phyloP scores from a whole-genome alignment of 92 coral and sea anemone species.

The Palythoa grandis region DNA sequence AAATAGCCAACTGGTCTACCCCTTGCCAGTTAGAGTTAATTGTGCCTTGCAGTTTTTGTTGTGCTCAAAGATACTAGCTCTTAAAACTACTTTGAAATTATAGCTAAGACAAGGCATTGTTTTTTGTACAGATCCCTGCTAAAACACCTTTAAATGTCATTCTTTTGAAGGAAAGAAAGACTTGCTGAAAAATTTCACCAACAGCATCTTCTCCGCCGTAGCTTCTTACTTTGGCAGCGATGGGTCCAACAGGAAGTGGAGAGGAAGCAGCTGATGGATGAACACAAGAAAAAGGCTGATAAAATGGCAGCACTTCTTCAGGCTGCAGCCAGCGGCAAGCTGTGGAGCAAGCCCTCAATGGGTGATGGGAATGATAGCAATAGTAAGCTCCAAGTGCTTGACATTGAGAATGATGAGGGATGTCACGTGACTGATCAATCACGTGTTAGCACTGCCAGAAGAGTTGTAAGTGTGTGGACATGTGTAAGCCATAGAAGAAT shows the following conservation, averaged over 20 bases:
- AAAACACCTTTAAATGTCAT: neutral
- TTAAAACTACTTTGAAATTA: no score
- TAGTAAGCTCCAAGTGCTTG: slow-evolving; percentile 37
- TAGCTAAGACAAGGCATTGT: no score
- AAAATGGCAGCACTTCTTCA: slow-evolving; percentile 92
- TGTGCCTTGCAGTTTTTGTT: no score
- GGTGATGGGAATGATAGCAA: slow-evolving; percentile 21
- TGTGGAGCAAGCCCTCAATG: slow-evolving; percentile 68
- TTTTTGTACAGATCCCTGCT: neutral
- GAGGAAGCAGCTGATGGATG: slow-evolving; percentile 68
- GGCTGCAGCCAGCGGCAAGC: slow-evolving; percentile 91
- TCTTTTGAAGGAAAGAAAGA: slow-evolving; percentile 78
- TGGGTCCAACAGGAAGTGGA: slow-evolving; percentile 74
- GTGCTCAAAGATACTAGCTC: no score
- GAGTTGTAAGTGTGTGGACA: slow-evolving; percentile 55
- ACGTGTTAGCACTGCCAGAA: slow-evolving; percentile 72
- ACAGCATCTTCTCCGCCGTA: slow-evolving; percentile 64
- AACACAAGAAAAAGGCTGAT: slow-evolving; percentile 77
- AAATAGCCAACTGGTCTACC: no score
- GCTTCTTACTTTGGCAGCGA: slow-evolving; percentile 76
- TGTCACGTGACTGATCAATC: slow-evolving; percentile 34
- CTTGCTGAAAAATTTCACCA: slow-evolving; percentile 73
- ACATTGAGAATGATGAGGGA: slow-evolving; percentile 47
- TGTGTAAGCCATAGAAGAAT: no score
- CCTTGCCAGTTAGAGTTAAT: no score